Evolutionary conservation across 1,140 invertebrate genomes (phyloP), one percentile per base, ranked within the genome.

Genomic region (Drosophila triauraria): DNA sequence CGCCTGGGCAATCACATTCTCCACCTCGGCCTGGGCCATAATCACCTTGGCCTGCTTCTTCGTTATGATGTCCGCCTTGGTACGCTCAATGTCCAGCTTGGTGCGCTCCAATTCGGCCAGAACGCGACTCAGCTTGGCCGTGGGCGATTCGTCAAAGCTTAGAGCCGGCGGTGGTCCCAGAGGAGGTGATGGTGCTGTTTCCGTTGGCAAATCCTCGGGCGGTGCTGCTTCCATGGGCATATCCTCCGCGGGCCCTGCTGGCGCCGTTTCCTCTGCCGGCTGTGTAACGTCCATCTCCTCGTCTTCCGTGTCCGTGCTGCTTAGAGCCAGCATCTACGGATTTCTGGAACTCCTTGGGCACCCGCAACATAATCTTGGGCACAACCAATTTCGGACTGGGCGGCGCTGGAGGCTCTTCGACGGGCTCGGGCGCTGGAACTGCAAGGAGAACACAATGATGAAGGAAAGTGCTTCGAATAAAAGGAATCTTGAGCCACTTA

Each of bases 281-380:
- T 69, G 67, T 4, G 61, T n/a, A 3, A 40, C 8, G 3, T 83
- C 82, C 17, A 38, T 32, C 2, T 85, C 82, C 32, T 88, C 84
- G 1, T 92, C 91, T 25, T 91, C 86, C 12, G 79, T 86, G 40
- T 93, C 92, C 0, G 86, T 91, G 27, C 91, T 92, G 44, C 90
- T 92, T 8, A 93, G 61, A 40, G 77, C 92, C 30, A n/a, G 85
- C 87, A 60, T 93, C 92, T 32, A 93, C 88, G 0, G 92, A 91
- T 47, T 91, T 93, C 30, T 92, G 91, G 70, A 88, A 93, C 54
- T 92, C 80, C 80, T 94, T 93, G 25, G 93, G 93, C n/a, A 94
- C 87, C 72, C 94, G 93, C 43, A 94, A 50, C 75, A 93, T 94
- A 12, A 94, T 91, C 80, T 94, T 94, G 58, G 94, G 94, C 32